phyloP scores from a whole-genome alignment of 2,888 invertebrate genomes.

The Cantharis rustica region DNA sequence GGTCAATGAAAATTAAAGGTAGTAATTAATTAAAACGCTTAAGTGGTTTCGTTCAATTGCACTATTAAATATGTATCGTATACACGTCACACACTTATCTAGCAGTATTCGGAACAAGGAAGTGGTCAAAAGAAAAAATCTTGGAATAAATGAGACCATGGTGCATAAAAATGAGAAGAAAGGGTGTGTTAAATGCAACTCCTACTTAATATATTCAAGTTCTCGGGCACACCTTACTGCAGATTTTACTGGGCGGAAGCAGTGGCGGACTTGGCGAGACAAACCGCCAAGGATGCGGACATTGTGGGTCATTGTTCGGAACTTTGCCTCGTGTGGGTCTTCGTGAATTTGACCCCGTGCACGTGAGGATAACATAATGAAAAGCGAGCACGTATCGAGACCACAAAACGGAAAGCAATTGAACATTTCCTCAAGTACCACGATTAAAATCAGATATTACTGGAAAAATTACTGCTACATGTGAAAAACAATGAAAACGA shows the following conservation, averaged over 20 bases:
- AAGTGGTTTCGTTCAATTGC: background rate
- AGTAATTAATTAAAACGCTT: background rate
- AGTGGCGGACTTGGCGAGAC: constrained; percentile 32
- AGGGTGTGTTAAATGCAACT: background rate
- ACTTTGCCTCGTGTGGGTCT: constrained; percentile 16
- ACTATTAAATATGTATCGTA: background rate
- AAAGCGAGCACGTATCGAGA: constrained; percentile 5
- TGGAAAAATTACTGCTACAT: background rate
- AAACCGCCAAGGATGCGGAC: constrained; percentile 33
- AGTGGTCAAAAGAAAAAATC: background rate
- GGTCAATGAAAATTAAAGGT: background rate
- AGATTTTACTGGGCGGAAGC: constrained; percentile 30
- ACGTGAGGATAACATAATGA: constrained; percentile 7
- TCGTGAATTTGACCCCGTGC: constrained; percentile 5
- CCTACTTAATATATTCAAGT: constrained; percentile 16
- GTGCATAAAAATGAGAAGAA: background rate
- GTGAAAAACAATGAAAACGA: background rate
- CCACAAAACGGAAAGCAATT: background rate
- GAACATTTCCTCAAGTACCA: background rate
- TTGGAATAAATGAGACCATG: background rate
- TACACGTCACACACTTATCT: background rate
- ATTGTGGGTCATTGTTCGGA: constrained; percentile 33
- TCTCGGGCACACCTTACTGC: constrained; percentile 19
- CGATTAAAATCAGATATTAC: background rate
- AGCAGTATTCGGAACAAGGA: background rate